A percentile compares a stretch with the other conserved stretches of the same genome.
These are phyloP conservation scores for Tenthredo distinguenda DNA, from an alignment of 2,888 invertebrate species.

Conservation along the genomic window DNA sequence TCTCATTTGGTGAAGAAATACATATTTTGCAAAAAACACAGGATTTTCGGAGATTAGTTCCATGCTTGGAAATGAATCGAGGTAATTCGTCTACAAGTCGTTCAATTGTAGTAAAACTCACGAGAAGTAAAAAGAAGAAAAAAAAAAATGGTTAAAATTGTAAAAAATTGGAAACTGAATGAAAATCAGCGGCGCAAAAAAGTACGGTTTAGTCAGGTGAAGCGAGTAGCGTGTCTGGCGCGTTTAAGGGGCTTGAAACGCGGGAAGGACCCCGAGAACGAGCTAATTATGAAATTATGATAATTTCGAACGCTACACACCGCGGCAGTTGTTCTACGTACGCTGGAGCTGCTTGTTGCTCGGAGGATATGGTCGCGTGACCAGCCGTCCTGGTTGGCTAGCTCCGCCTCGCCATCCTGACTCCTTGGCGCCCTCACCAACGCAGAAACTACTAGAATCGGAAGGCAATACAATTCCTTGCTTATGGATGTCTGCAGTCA, in stretches of 20 bases:
- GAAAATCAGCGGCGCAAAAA: slow-evolving; percentile 64
- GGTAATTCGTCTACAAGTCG: too few species aligned
- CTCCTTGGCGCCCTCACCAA: slow-evolving; percentile 58
- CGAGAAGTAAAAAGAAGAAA: background rate
- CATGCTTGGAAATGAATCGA: too few species aligned
- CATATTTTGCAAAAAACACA: too few species aligned
- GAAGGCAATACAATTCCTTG: background rate
- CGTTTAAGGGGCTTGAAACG: slow-evolving; percentile 68
- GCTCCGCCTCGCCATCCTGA: slow-evolving; percentile 64
- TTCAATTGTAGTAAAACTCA: slow-evolving; percentile 51
- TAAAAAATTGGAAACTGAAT: slow-evolving; percentile 58
- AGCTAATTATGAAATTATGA: slow-evolving; percentile 77
- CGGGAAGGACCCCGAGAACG: slow-evolving; percentile 70
- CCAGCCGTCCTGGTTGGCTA: slow-evolving; percentile 70
- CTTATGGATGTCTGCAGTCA: background rate
- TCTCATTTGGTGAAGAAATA: too few species aligned
- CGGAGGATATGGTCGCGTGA: slow-evolving; percentile 72
- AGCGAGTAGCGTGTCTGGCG: slow-evolving; percentile 67
- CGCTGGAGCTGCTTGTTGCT: slow-evolving; percentile 46
- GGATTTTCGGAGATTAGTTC: too few species aligned
- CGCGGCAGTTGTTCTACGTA: slow-evolving; percentile 46
- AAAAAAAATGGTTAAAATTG: slow-evolving; percentile 40
- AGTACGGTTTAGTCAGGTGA: slow-evolving; percentile 65
- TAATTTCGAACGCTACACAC: slow-evolving; percentile 64
- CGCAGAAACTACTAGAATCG: slow-evolving; percentile 26